Conservation (phyloP, 2,888 invertebrate genomes). For the Cryptocephalus moraei region DNA sequence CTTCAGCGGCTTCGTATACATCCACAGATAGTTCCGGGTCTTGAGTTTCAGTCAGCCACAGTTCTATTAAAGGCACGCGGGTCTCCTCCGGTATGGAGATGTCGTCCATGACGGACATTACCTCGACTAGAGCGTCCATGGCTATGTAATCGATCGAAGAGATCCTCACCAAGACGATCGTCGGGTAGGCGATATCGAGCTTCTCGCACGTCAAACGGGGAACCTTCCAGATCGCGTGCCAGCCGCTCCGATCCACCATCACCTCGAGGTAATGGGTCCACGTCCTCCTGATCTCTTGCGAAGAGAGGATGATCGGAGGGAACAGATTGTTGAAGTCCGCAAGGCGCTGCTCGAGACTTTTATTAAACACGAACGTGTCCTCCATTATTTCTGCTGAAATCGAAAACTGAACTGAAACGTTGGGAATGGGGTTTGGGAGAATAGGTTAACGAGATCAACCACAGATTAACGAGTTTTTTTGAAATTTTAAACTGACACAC, state of each 20-base stretch:
- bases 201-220: slow-evolving; percentile 53
- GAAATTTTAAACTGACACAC: too few species aligned
- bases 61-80: slow-evolving; percentile 48
- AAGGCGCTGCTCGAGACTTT: slow-evolving; percentile 45
- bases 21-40: slow-evolving; percentile 44
- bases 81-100: slow-evolving; percentile 50
- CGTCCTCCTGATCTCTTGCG: slow-evolving; percentile 42
- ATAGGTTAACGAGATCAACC: too few species aligned
- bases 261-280: slow-evolving; percentile 49
- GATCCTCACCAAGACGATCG: slow-evolving; percentile 50
- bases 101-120: slow-evolving; percentile 55
- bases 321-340: slow-evolving; percentile 45
- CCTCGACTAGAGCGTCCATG: slow-evolving; percentile 47
- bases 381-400: slow-evolving; percentile 36
- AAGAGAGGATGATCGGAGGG: slow-evolving; percentile 36
- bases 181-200: slow-evolving; percentile 55
- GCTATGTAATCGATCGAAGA: slow-evolving; percentile 46
- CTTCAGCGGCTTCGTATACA: slow-evolving; percentile 37
- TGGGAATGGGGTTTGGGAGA: too few species aligned
- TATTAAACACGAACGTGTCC: slow-evolving; percentile 47
- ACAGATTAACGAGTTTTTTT: too few species aligned
- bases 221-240: slow-evolving; percentile 63
- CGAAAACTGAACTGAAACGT: not conserved
- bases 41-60: slow-evolving; percentile 57
- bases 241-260: slow-evolving; percentile 53